phyloP scores from a whole-genome alignment of 2,888 invertebrate species.

The Athalia circularis region DNA sequence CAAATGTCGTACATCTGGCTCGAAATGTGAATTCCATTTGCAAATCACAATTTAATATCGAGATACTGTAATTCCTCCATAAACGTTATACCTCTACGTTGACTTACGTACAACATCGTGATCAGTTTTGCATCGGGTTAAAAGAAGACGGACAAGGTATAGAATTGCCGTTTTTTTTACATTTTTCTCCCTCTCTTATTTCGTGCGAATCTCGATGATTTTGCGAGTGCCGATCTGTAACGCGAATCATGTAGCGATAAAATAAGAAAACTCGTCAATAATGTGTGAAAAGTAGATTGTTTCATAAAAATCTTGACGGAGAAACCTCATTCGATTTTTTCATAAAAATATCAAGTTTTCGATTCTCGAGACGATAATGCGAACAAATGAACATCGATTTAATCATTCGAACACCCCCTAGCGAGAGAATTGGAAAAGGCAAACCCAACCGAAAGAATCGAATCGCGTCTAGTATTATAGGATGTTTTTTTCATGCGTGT shows the following conservation, averaged over 20 bases:
- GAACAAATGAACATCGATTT: too few relatives aligned
- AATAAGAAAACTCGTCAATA: conserved; percentile 1
- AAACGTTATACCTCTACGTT: background rate
- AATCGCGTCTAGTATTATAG: background rate
- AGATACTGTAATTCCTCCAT: conserved; percentile 15
- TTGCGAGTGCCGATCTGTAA: background rate
- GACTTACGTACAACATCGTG: background rate
- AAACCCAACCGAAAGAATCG: too few relatives aligned
- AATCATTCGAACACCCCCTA: too few relatives aligned
- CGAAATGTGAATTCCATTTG: conserved; percentile 33
- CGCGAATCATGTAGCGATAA: conserved; percentile 20
- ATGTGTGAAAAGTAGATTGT: background rate
- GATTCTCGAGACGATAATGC: too few relatives aligned
- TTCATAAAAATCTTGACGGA: conserved; percentile 8
- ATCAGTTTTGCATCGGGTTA: conserved; percentile 1
- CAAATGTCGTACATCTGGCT: conserved; percentile 25
- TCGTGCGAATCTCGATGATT: background rate
- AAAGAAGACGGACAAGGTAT: background rate
- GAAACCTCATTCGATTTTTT: conserved; percentile 1
- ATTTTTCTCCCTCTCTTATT: background rate
- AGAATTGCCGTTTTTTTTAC: background rate
- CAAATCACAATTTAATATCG: conserved; percentile 34
- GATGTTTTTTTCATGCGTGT: background rate
- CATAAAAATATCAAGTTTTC: background rate
- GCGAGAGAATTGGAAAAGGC: too few relatives aligned